Percentiles rank a stretch among this genome's conserved stretches.
Evolutionary conservation across 2,113 vertebrate genomes (phyloP).

Genomic region (Myotis davidii): DNA sequence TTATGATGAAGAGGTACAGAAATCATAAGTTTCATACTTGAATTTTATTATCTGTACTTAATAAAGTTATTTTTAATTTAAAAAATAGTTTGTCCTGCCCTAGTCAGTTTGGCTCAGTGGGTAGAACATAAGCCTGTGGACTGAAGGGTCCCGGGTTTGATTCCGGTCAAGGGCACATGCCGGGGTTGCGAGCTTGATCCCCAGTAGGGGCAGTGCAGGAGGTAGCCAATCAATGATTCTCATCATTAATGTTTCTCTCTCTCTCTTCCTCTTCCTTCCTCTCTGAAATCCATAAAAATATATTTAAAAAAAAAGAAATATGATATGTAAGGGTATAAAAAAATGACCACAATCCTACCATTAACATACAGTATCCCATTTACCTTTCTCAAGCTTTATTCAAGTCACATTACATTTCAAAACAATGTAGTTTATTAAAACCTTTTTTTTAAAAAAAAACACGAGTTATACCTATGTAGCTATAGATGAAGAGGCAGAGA

Average conservation of each 20-base stretch:
- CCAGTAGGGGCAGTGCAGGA: too few species aligned
- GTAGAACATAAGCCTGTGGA: too few species aligned
- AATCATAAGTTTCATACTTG: constrained; percentile 8
- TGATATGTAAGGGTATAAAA: not conserved
- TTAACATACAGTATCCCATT: not conserved
- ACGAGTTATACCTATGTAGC: not conserved
- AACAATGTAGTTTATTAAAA: constrained; percentile 2
- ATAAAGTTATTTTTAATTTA: not conserved
- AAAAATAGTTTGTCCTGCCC: not conserved
- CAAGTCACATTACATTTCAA: not conserved
- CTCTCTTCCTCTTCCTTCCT: too few species aligned
- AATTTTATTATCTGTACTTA: constrained; percentile 20
- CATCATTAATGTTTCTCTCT: too few species aligned
- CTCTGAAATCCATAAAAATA: too few species aligned
- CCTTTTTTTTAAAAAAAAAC: not conserved
- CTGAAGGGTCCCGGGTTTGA: too few species aligned
- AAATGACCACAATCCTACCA: not conserved
- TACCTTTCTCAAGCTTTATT: not conserved
- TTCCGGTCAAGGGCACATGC: too few species aligned
- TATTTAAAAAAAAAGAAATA: not conserved
- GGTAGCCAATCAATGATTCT: too few species aligned
- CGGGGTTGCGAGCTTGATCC: too few species aligned
- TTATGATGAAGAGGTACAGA: not conserved
- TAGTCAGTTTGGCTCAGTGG: too few species aligned
- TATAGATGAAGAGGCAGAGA: not conserved